phyloP scores from a whole-genome alignment of 2,888 invertebrate genomes.

The Apamea epomidion region DNA sequence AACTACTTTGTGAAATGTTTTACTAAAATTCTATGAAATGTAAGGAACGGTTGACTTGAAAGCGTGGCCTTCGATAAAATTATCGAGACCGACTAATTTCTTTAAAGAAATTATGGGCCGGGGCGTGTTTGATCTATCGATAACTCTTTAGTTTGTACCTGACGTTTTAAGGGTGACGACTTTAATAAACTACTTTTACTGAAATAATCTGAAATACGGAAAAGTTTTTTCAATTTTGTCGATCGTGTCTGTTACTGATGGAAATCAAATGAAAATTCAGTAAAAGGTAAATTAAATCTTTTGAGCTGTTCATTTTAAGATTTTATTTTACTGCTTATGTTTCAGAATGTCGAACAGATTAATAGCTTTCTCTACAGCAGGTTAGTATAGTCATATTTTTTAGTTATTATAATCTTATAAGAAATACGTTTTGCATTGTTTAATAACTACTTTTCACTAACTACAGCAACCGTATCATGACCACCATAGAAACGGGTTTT shows the following conservation, averaged over 20 bases:
- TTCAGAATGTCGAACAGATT: background rate
- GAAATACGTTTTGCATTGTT: background rate
- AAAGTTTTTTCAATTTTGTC: conserved; percentile 17
- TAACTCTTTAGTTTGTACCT: conserved; percentile 51
- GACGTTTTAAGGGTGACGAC: conserved; percentile 38
- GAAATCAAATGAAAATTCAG: conserved; percentile 20
- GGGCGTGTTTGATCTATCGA: conserved; percentile 62
- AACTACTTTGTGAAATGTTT: background rate
- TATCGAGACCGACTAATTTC: conserved; percentile 28
- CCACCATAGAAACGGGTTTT: no score
- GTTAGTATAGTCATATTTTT: background rate
- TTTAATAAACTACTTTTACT: conserved; percentile 42
- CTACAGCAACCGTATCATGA: no score
- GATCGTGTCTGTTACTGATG: conserved; percentile 2
- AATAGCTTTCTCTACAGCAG: background rate
- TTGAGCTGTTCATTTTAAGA: background rate
- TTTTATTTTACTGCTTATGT: background rate
- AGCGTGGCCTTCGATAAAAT: conserved; percentile 16
- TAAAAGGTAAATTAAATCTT: conserved; percentile 6
- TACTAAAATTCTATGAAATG: background rate
- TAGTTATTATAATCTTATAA: background rate
- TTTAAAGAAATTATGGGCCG: conserved; percentile 28
- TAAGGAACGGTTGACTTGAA: conserved; percentile 6
- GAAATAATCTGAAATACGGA: background rate
- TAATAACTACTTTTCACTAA: background rate